Base-by-base conservation (phyloP, 2,797 vertebrate species). In the Malacoctenus gilli region DNA sequence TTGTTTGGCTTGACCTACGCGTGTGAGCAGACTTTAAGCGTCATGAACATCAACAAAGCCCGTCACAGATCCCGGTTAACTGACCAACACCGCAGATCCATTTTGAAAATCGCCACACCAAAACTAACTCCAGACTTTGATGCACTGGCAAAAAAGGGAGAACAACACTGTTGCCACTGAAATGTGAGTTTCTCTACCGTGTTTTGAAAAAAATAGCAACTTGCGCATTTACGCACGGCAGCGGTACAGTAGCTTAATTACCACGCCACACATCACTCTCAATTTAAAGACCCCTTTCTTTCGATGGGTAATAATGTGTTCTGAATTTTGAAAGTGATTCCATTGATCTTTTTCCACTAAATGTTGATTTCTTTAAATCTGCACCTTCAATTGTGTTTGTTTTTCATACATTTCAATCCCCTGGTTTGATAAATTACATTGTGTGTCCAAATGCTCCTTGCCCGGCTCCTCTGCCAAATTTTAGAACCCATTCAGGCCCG, bases 61-160 rank as follows among this genome's bases (percentile, higher is more conserved):
- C 1, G n/a, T 4, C 34, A 36, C n/a, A 36, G n/a, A 34, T n/a
- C 31, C 31, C 3, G n/a, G 31, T 34, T 34, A 34, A 34, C 31
- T 1, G 31, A 34, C 13, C 12, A 34, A 34, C 31, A 34, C 31
- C 41, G 14, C 8, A 18, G 36, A 18, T 38, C 36, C 2, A 20
- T 51, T 31, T 34, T 51, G 32, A 51, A 13, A 51, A 36, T 51
- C 8, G 12, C 32, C 20, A 51, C 48, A 15, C 36, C 20, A 51
- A 23, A n/a, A n/a, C 47, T 35, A 10, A 51, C 48, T 22, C 32
- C 48, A 51, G 32, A 51, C 48, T 51, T 35, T 36, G 31, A 39
- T 39, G 37, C 8, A 3, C 37, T 19, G 18, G 37, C 13, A 3
- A 35, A 35, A 39, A 19, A 19, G 8, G 16, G 15, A 16, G 35